phyloP scores from a whole-genome alignment of 2,888 invertebrate species.

The Magallana nippona region DNA sequence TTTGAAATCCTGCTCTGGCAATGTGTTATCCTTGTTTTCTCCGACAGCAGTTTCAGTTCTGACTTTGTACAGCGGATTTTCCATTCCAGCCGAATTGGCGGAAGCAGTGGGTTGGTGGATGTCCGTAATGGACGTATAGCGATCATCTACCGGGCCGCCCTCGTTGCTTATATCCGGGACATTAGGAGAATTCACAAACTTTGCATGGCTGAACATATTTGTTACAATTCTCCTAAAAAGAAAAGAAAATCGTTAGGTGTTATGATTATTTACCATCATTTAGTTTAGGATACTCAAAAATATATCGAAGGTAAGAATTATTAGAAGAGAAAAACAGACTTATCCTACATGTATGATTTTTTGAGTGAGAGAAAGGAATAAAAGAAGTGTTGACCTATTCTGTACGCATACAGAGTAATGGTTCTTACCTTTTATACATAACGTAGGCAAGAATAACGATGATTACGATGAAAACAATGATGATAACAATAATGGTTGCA shows the following conservation, averaged over 20 bases:
- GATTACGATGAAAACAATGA: conserved; percentile 22
- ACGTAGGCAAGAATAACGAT: background rate
- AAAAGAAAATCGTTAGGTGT: background rate
- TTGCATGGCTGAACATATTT: conserved; percentile 6
- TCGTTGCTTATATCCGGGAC: background rate
- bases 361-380: no score
- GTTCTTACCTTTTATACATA: conserved; percentile 21
- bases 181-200: conserved; percentile 10
- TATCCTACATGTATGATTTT: no score
- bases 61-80: conserved; percentile 22
- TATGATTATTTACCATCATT: no score
- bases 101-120: background rate
- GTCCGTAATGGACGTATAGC: background rate
- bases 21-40: background rate
- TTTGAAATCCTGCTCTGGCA: conserved; percentile 13
- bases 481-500: background rate
- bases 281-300: no score
- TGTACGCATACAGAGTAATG: no score
- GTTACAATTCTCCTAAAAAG: background rate
- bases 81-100: background rate
- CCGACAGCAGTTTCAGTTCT: background rate
- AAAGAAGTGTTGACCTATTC: no score
- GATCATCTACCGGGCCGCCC: background rate
- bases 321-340: no score
- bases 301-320: no score